Evolutionary conservation across 2,797 vertebrate species (phyloP), one percentile per base, ranked within the genome.

Genomic region (Bucorvus abyssinicus): DNA sequence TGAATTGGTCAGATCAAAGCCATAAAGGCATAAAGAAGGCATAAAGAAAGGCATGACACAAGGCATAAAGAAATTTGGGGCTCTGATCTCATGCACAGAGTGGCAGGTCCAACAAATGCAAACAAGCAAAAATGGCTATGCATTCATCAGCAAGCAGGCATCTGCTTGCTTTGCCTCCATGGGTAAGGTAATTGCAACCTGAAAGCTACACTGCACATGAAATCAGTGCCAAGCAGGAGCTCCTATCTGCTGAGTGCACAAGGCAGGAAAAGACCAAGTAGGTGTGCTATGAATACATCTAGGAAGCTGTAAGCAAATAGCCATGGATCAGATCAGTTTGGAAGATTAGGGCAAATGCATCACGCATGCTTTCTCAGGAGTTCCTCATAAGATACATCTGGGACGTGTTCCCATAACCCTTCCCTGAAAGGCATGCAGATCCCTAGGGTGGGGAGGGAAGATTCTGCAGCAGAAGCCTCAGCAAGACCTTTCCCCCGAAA

Each of bases 221-320:
- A 30, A 75, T 18, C 64, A 40, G 5, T 8, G 38, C 70, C 40
- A 36, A 32, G 59, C 6, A 8, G 0, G 38, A 63, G 55, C 50
- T 32, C 12, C 47, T 44, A 16, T 34, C 52, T 53, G 34, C 75
- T 24, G 20, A 59, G 4, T 0, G 7, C 47, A 32, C 10, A 0
- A 1, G 34, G 12, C 64, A 38, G 38, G n/a, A 65, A 8, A 75
- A 83, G 40, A 23, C 4, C 26, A 9, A 44, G 61, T 6, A 36
- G 16, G 1, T 7, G 6, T 0, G 20, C 68, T 56, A 0, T 6
- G 34, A 69, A 65, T 18, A 14, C 14, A 76, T 30, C 40, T 45
- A 57, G 69, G 30, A 68, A 78, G 65, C 45, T 50, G 22, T 5
- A 26, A 26, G 59, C 65, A 81, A 49, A 57, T 4, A 64, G 27